Evolutionary conservation across 2,888 invertebrate species (phyloP), one percentile per base, ranked within the genome.

Genomic region (Hemistola chrysoprasaria): DNA sequence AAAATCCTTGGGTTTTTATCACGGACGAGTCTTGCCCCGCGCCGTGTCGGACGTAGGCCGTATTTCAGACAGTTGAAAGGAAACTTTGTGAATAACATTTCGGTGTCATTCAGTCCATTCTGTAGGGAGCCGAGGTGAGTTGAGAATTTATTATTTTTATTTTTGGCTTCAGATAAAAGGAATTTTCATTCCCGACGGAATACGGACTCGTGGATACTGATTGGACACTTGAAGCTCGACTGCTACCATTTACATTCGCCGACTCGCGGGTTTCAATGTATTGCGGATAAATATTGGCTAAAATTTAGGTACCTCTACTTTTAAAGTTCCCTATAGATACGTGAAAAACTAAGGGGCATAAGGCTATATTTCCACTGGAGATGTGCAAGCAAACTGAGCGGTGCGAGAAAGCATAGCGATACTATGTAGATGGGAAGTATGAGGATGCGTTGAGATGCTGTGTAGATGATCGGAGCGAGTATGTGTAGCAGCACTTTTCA

Each of bases 81-180:
- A 39, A 47, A 50, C 37, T 47, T 50, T 32, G 38, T 37, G 42
- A 50, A 45, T 49, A 39, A 46, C 42, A 38, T 46, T 46, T 43
- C 43, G 35, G 35, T 47, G 43, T 39, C 46, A 47, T 40, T 40
- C 43, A 38, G 38, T 38, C 42, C 40, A 23, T 40, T 38, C 31
- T 38, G 36, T 31, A 16, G 35, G 27, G 40, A 41, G 36, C 20
- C 9, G 41, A 36, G 41, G 36, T 41, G 27, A 28, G 21, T 20
- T 8, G 39, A 24, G 33, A 42, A 42, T 42, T 49, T 47, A 35
- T 53, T 26, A 39, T 32, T 39, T 46, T 48, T 48, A 44, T 53
- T 44, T 43, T 36, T 38, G 40, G 33, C 41, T 41, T 31, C 37
- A 50, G 44, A 45, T 49, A 53, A 50, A n/a, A 50, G 21, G 31